These are phyloP conservation scores for Chionodraco myersi DNA, from an alignment of 2,113 vertebrate genomes.

Conservation along the genomic window DNA sequence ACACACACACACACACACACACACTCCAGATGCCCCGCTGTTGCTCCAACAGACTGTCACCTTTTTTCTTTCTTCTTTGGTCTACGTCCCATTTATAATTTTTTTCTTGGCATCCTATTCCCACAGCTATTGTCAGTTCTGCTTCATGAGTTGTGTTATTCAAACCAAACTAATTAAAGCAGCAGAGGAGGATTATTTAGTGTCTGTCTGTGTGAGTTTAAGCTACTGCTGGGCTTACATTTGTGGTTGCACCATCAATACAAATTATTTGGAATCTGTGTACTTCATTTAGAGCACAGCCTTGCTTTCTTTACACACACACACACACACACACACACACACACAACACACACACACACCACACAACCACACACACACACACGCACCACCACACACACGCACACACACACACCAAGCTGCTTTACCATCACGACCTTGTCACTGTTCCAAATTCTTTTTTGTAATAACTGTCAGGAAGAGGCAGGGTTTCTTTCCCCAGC, in stretches of 20 bases:
- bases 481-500: conserved; percentile 4
- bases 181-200: conserved; percentile 18
- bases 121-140: conserved; percentile 42
- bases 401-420: conserved; percentile 12
- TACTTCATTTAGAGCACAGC: conserved; percentile 22
- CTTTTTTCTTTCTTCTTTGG: not conserved
- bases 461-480: conserved; percentile 36
- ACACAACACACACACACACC: conserved; percentile 6
- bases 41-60: conserved; percentile 52
- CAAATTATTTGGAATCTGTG: conserved; percentile 23
- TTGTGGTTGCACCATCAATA: conserved; percentile 21
- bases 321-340: conserved; percentile 2
- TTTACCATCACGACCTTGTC: conserved; percentile 16
- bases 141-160: conserved; percentile 34
- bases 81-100: conserved; percentile 30
- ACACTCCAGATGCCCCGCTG: conserved; percentile 52
- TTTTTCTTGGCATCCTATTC: conserved; percentile 51
- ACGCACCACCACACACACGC: not conserved
- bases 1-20: conserved; percentile 34
- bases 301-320: not conserved
- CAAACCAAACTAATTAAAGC: conserved; percentile 59
- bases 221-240: conserved; percentile 8
- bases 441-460: not conserved
- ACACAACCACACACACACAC: conserved; percentile 9
- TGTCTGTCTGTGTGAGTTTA: conserved; percentile 23